Evolutionary conservation across 2,888 invertebrate genomes (phyloP).

Genomic region (Teleogryllus oceanicus): DNA sequence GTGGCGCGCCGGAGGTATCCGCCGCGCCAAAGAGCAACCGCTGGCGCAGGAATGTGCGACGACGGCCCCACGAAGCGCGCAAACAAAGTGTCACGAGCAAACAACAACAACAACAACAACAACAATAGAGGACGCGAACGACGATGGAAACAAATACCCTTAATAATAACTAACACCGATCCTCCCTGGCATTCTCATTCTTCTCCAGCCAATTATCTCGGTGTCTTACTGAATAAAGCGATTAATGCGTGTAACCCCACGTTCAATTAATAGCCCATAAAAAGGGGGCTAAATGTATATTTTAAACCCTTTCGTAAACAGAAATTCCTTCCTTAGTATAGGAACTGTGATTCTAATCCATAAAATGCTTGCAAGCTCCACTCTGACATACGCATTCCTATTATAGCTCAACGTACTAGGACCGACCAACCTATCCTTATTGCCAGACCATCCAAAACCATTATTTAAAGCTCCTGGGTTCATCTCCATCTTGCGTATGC

Average conservation of each 20-base stretch:
- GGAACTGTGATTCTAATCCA: neutral
- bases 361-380: neutral
- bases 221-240: neutral
- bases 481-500: neutral
- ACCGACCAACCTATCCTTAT: neutral
- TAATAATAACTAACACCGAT: too few relatives aligned
- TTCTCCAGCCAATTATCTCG: neutral
- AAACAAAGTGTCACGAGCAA: too few relatives aligned
- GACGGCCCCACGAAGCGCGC: too few relatives aligned
- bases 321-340: neutral
- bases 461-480: neutral
- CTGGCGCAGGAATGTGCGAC: too few relatives aligned
- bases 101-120: too few relatives aligned
- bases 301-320: neutral
- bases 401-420: neutral
- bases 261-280: neutral
- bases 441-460: neutral
- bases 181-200: neutral
- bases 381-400: neutral
- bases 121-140: too few relatives aligned
- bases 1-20: too few relatives aligned
- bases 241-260: neutral
- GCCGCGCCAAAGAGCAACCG: too few relatives aligned
- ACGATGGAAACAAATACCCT: too few relatives aligned
- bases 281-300: neutral